Percentiles rank a stretch among this genome's conserved stretches.
These are phyloP conservation scores for Rhabdomys pumilio DNA, from an alignment of 2,797 vertebrate genomes.

Conservation along the genomic window DNA sequence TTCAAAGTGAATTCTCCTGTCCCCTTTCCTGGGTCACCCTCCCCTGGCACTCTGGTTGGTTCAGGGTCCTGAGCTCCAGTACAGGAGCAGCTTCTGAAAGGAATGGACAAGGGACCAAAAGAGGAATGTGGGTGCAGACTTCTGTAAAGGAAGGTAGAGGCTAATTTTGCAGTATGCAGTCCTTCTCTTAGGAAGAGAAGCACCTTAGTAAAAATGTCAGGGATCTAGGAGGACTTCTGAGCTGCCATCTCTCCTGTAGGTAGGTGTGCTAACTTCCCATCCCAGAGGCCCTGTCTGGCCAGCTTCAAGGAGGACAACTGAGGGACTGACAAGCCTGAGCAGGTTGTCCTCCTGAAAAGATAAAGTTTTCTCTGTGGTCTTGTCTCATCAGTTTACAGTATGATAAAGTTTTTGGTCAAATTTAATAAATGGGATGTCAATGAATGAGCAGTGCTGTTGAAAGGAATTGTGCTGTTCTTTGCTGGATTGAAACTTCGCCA, in stretches of 20 bases:
- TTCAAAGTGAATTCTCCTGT: neutral
- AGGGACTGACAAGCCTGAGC: too few relatives aligned
- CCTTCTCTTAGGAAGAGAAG: neutral
- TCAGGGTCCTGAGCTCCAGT: neutral
- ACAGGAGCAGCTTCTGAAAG: neutral
- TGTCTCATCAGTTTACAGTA: neutral
- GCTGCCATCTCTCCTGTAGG: rapidly evolving
- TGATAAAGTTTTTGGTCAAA: neutral
- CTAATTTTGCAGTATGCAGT: rapidly evolving
- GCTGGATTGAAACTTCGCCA: neutral
- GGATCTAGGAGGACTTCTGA: rapidly evolving
- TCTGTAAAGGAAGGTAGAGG: neutral
- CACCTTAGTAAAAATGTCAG: rapidly evolving
- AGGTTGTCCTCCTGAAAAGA: neutral
- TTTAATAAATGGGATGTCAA: neutral
- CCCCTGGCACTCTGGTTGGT: neutral
- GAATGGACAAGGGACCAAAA: too few relatives aligned
- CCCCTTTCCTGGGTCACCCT: neutral
- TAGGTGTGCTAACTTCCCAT: neutral
- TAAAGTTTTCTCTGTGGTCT: neutral
- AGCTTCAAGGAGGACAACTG: neutral
- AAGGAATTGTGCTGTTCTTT: neutral
- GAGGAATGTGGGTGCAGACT: neutral
- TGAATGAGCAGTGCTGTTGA: neutral
- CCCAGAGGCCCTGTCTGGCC: neutral